Percentiles rank a stretch among this genome's conserved stretches.
Conservation (phyloP, 35 echinoderm and acorn worm genomes). For the Amphiura filiformis region DNA sequence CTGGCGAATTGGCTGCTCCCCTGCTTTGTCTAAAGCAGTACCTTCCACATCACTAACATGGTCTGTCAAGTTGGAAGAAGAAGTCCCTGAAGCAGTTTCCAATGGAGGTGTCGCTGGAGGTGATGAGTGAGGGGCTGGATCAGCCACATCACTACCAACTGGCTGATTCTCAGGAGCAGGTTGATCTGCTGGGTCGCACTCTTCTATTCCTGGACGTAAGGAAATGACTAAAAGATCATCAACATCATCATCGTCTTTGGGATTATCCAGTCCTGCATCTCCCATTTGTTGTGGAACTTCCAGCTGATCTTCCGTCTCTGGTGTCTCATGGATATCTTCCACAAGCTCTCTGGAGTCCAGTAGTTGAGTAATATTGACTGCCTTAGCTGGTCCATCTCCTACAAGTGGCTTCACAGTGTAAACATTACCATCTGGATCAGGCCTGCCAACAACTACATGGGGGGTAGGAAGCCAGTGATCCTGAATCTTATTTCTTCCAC, state of each 20-base stretch:
- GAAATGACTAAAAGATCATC: not conserved
- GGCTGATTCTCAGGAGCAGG: not conserved
- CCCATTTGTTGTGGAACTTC: not conserved
- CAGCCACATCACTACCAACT: too few species aligned
- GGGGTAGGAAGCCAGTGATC: conserved; percentile 30
- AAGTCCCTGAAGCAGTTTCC: not conserved
- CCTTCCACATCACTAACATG: not conserved
- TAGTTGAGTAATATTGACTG: conserved; percentile 47
- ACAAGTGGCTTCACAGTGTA: not conserved
- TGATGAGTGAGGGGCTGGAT: too few species aligned
- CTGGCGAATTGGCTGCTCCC: not conserved
- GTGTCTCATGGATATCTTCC: not conserved
- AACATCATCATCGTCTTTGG: not conserved
- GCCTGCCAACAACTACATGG: not conserved
- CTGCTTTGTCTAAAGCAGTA: not conserved
- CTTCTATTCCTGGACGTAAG: too few species aligned
- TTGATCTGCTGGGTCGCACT: not conserved
- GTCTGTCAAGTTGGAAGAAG: too few species aligned
- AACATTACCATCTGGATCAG: not conserved
- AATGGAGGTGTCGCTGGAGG: too few species aligned
- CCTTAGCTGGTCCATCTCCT: conserved; percentile 9
- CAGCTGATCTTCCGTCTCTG: not conserved
- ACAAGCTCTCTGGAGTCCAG: not conserved
- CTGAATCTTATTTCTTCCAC: conserved; percentile 48
- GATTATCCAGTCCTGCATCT: not conserved